Evolutionary conservation across 2,113 vertebrate genomes (phyloP), one percentile per base, ranked within the genome.

Genomic region (Tinamus guttatus): DNA sequence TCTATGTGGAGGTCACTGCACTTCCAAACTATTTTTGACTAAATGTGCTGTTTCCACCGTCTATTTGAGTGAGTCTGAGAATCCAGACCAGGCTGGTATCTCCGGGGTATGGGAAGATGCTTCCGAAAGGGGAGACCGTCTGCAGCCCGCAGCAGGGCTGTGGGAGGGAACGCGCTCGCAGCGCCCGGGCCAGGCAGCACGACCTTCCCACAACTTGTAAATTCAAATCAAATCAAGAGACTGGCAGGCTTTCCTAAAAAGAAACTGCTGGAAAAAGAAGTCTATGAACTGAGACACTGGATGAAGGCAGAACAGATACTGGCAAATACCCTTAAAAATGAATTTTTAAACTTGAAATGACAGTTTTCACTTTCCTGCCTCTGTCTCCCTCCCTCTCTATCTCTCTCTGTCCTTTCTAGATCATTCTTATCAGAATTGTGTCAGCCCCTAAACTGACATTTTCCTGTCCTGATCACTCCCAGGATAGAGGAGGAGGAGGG

Each of bases 391-490:
- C 54, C 78, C 38, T 64, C 62, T 9, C 38, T 67, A 56, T 58
- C 45, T 15, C 64, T 84, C 74, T 59, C 92, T 96, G 95, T 93
- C 95, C 78, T 95, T 97, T 96, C 95, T 85, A 38, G 95, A 92
- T 96, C 88, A 27, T 95, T 96, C 97, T 98, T 98, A 98, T 98
- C 98, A 97, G 97, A 97, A 97, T 95, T 96, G 97, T 98, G 97
- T 98, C 98, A 98, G 97, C 97, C 97, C 97, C 97, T 94, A 96
- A 97, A 98, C 90, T 98, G 98, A 98, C 97, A 98, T 98, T 98
- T 98, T 97, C 97, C 97, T 97, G 96, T 98, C 97, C 97, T 97
- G 98, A 98, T 98, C 97, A 97, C 94, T 97, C 90, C 93, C 96
- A 96, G 98, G 98, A 98, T 98, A 98, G 96, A 87, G 94, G 87